Base-by-base conservation (phyloP, 2,797 vertebrate species). In the Thalassophryne amazonica region DNA sequence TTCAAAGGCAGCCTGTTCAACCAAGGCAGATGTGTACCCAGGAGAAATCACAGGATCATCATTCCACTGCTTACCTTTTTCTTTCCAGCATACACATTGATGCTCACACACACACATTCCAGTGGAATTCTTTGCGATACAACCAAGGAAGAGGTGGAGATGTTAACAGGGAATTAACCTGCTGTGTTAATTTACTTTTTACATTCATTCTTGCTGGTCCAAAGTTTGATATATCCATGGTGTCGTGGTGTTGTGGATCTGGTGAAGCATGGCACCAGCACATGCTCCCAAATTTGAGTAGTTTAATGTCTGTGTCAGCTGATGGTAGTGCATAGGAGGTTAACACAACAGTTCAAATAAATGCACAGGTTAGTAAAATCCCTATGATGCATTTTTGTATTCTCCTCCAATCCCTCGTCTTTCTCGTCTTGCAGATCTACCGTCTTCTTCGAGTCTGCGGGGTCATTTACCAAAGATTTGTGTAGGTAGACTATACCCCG, bases 41-140 rank as follows among this genome's bases (percentile, higher is more conserved):
- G 60, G 84, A 76, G 83, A 84, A 83, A 82, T 84, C 75, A 75
- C 28, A 65, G 79, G 73, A 80, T 82, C 72, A 78, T 83, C 83
- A 76, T 85, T 83, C 83, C 53, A n/a, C 54, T 72, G 81, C 79
- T 73, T 78, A 80, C 82, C 76, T 75, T 81, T 50, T 58, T 48
- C 45, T 30, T 29, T 54, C 32, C 49, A 72, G 29, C 30, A 40
- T 40, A 56, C 58, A 50, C 55, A 16, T 55, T 30, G 28, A 61
- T 43, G 48, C 42, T 51, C 47, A 31, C 49, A 58, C 48, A 64
- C 66, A 33, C 43, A 59, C 28, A 68, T 76, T 73, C 68, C 62
- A 59, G 36, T 38, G 45, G 51, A 76, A 58, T 76, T 76, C 47
- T 47, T 46, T 7, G 3, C 36, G 31, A 17, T 43, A 42, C 12